phyloP scores from a whole-genome alignment of 2,113 vertebrate genomes.

The Lepus europaeus region DNA sequence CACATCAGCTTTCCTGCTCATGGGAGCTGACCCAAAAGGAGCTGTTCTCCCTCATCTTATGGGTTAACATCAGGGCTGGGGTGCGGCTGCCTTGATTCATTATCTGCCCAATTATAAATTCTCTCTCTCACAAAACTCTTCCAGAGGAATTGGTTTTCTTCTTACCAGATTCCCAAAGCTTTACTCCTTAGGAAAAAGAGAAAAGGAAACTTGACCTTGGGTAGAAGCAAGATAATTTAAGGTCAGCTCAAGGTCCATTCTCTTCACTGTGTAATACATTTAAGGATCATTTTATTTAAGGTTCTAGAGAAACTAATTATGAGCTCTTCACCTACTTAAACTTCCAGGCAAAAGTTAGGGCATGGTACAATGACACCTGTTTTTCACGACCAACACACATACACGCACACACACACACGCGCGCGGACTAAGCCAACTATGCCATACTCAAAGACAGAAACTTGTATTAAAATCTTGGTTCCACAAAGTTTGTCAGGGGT shows the following conservation, averaged over 20 bases:
- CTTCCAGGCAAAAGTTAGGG: neutral
- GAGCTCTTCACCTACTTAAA: constrained; percentile 27
- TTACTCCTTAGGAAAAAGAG: neutral
- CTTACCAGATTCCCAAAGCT: neutral
- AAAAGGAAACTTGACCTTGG: neutral
- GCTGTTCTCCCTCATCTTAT: neutral
- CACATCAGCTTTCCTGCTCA: neutral
- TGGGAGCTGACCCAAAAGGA: neutral
- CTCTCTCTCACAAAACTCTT: neutral
- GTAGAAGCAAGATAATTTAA: constrained; percentile 19
- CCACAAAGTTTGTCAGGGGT: neutral
- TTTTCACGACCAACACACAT: neutral
- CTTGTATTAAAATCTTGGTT: neutral
- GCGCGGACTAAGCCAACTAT: neutral
- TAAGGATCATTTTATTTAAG: constrained; percentile 40
- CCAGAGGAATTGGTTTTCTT: neutral
- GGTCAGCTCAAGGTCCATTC: neutral
- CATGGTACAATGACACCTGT: neutral
- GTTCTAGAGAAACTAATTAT: constrained; percentile 5
- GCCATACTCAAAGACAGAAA: neutral
- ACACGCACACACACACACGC: neutral
- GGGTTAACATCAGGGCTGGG: neutral
- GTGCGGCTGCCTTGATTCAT: neutral
- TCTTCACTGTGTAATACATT: neutral
- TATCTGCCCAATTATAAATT: neutral